These are phyloP conservation scores for Periophthalmodon schlosseri DNA, from an alignment of 2,113 vertebrate species.

Conservation along the genomic window DNA sequence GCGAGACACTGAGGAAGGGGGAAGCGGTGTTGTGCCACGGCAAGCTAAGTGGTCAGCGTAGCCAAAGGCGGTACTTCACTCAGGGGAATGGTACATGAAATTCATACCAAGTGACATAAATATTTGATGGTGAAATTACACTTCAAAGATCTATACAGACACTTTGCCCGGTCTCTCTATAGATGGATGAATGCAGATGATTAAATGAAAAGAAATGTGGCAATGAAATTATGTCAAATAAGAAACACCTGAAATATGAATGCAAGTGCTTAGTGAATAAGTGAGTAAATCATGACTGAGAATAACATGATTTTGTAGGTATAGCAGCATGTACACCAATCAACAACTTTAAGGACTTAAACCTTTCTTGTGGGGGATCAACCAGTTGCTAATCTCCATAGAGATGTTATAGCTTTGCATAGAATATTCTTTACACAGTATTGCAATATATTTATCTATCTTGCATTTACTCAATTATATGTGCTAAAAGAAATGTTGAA, in stretches of 20 bases:
- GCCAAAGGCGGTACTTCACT: conserved; percentile 42
- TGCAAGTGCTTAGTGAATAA: not conserved
- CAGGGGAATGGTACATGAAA: conserved; percentile 46
- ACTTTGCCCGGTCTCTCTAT: conserved; percentile 42
- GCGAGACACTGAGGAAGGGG: conserved; percentile 13
- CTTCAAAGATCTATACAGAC: conserved; percentile 37
- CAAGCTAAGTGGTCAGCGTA: conserved; percentile 32
- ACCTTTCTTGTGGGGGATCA: too few species aligned
- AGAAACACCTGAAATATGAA: conserved; percentile 36
- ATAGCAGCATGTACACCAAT: too few species aligned
- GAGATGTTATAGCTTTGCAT: too few species aligned
- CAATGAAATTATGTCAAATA: conserved; percentile 23
- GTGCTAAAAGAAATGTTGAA: too few species aligned
- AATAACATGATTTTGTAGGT: too few species aligned
- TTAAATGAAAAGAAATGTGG: conserved; percentile 1
- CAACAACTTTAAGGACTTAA: too few species aligned
- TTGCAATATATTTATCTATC: too few species aligned
- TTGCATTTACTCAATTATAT: too few species aligned
- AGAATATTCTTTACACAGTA: too few species aligned
- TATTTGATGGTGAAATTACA: conserved; percentile 51
- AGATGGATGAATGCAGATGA: conserved; percentile 22
- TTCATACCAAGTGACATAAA: conserved; percentile 48
- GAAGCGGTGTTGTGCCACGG: conserved; percentile 10
- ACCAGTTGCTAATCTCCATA: too few species aligned
- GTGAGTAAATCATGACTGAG: conserved; percentile 17